phyloP scores from a whole-genome alignment of 92 coral and sea anemone species.

The Isaurus tuberculatus region DNA sequence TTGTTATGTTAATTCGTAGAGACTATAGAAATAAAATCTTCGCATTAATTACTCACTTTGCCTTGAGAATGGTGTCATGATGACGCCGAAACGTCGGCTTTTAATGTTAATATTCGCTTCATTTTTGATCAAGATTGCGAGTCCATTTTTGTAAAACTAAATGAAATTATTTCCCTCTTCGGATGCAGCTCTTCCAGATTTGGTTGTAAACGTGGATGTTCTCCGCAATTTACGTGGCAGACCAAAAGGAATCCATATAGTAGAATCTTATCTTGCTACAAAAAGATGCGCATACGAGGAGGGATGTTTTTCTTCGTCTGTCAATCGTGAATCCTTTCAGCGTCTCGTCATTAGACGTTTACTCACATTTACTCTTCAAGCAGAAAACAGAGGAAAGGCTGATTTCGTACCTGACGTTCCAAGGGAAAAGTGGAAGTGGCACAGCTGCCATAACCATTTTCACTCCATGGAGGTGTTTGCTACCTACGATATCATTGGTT shows the following conservation, averaged over 20 bases:
- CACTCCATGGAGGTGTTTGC: conserved; percentile 95
- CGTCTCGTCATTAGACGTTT: conserved; percentile 61
- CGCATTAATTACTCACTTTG: too few relatives aligned
- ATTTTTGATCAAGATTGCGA: too few relatives aligned
- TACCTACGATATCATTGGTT: conserved; percentile 80
- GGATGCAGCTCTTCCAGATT: conserved; percentile 23
- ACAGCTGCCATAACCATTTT: conserved; percentile 85
- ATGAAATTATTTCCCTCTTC: too few relatives aligned
- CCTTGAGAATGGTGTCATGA: too few relatives aligned
- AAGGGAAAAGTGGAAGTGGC: conserved; percentile 83
- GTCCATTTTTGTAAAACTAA: neutral
- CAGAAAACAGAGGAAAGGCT: conserved; percentile 85
- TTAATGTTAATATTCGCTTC: too few relatives aligned
- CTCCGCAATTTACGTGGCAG: conserved; percentile 19
- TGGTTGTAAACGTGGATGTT: conserved; percentile 30
- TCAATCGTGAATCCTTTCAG: too few relatives aligned
- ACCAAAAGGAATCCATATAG: neutral
- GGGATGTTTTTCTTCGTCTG: conserved; percentile 38
- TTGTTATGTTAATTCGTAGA: too few relatives aligned
- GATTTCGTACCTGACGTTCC: conserved; percentile 74
- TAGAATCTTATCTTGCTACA: neutral
- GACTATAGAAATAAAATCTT: too few relatives aligned
- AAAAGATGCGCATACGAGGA: conserved; percentile 25
- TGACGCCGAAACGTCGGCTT: too few relatives aligned
- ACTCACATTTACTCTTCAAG: conserved; percentile 78